Evolutionary conservation across 2,888 invertebrate species (phyloP), one percentile per base, ranked within the genome.

Genomic region (Pemphredon lugubris): DNA sequence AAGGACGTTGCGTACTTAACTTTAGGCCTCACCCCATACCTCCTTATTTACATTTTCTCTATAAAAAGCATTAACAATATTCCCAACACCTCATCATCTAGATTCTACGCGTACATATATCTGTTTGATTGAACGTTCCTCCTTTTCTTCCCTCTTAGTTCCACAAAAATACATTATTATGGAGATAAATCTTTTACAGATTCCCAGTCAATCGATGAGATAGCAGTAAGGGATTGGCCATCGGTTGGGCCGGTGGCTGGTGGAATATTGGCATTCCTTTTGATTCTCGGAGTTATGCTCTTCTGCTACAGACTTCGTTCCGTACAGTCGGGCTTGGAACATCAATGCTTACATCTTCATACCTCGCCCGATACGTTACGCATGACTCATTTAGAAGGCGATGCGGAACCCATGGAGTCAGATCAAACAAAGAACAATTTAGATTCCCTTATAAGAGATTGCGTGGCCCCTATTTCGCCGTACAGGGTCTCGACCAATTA

Each of bases 221-320:
- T 81, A 13, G 60, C 79, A 13, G 72, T 79, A 2, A 82, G 83
- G 2, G 89, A 89, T 20, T 89, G 89, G 88, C 88, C 96, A 0
- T 95, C 96, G 0, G 94, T 97, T 26, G 96, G 97, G 0, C 96
- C 97, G 0, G 95, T 97, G 40, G 95, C 96, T 7, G 97, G 96
- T 4, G 96, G 96, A 50, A 94, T 97, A 66, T 93, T 97, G 66
- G 95, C 95, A 13, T 93, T 96, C 55, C 95, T 95, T 84, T 91
- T 97, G 80, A 92, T 97, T 7, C 91, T 97, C 75, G 96, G 95
- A 0, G 92, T 97, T 57, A 94, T 95, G 7, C 94, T 96, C 70
- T 96, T 97, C 87, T 97, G 97, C 88, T 96, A 96, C 86, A 92
- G 95, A 30, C 94, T 88, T 80, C 92, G 83, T 87, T 91, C 80